These are phyloP conservation scores for Spheniscus mendiculus DNA, from an alignment of 2,113 vertebrate genomes.

Conservation along the genomic window DNA sequence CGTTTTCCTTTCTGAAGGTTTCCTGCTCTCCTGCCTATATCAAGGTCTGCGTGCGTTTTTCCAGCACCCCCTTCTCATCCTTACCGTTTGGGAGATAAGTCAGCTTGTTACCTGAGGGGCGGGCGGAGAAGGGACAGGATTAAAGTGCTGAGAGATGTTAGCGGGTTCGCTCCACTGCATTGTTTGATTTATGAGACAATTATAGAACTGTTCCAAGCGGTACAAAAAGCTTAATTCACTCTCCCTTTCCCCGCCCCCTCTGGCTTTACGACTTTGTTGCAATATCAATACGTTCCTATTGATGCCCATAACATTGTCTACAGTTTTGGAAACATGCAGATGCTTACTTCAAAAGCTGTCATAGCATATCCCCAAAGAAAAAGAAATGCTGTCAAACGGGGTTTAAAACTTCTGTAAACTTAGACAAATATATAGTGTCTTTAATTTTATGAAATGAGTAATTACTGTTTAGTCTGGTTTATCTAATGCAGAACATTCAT, in stretches of 20 bases:
- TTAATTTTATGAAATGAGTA: neutral
- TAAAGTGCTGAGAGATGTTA: neutral
- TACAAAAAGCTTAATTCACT: neutral
- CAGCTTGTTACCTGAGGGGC: neutral
- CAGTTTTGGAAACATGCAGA: neutral
- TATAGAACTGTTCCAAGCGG: neutral
- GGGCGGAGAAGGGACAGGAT: neutral
- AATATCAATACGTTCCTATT: neutral
- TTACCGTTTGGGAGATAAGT: neutral
- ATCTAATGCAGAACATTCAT: neutral
- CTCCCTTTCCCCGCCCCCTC: accelerated
- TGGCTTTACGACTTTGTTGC: neutral
- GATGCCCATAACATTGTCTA: neutral
- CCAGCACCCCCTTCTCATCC: neutral
- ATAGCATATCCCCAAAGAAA: neutral
- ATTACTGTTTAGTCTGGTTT: neutral
- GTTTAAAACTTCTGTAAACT: neutral
- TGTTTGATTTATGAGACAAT: neutral
- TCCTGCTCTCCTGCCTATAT: neutral
- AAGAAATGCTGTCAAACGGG: accelerated
- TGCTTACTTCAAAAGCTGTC: neutral
- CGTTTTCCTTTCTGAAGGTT: neutral
- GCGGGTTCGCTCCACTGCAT: accelerated
- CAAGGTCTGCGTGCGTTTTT: neutral
- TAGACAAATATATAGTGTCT: neutral